phyloP scores from a whole-genome alignment of 1,140 invertebrate genomes.

The Heliconius eleuchia region DNA sequence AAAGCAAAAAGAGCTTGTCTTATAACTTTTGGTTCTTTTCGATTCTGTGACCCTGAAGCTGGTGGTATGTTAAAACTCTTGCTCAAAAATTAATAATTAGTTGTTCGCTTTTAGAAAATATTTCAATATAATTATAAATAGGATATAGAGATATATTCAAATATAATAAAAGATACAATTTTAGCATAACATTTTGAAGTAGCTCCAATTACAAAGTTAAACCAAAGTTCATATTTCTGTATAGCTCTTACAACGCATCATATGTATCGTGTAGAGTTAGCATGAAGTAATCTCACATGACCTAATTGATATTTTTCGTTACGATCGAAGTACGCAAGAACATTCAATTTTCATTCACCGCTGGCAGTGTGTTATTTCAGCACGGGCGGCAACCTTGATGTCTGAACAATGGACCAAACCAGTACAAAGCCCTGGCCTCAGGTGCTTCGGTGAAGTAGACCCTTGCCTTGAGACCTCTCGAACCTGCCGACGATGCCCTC shows the following conservation, averaged over 20 bases:
- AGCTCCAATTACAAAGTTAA: not conserved
- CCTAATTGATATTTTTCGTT: constrained; percentile 1
- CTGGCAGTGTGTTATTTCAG: constrained; percentile 33
- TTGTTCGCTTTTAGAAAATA: too few relatives aligned
- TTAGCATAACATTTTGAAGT: not conserved
- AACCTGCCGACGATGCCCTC: constrained; percentile 49
- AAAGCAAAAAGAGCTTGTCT: too few relatives aligned
- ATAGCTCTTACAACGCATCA: not conserved
- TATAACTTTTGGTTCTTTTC: too few relatives aligned
- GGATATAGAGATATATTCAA: too few relatives aligned
- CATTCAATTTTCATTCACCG: constrained; percentile 20
- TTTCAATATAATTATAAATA: too few relatives aligned
- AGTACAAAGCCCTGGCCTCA: constrained; percentile 54
- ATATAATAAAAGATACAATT: too few relatives aligned
- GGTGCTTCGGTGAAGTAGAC: constrained; percentile 51
- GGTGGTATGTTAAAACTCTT: too few relatives aligned
- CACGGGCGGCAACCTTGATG: constrained; percentile 33
- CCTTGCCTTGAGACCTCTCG: constrained; percentile 48
- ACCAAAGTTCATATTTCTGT: not conserved
- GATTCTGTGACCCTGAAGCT: too few relatives aligned
- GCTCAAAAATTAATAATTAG: too few relatives aligned
- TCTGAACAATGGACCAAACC: constrained; percentile 42
- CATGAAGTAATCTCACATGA: not conserved
- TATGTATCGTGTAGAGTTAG: not conserved
- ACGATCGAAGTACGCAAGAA: constrained; percentile 17